A percentile compares a stretch with the other conserved stretches of the same genome.
These are phyloP conservation scores for Brachionus koreanus DNA, from an alignment of 1,140 invertebrate genomes.

Conservation along the genomic window DNA sequence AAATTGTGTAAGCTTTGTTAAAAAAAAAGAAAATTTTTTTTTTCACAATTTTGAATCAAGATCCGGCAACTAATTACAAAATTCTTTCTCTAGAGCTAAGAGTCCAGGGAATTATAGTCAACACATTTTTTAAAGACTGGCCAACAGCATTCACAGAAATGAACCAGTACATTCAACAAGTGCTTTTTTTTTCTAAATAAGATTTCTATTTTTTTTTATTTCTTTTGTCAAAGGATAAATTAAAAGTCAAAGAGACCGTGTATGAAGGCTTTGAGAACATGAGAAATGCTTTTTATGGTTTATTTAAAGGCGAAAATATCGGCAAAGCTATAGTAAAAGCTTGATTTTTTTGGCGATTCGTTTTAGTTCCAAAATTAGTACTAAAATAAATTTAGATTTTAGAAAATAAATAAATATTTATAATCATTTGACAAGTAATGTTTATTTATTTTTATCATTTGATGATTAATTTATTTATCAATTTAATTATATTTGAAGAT, in stretches of 20 bases:
- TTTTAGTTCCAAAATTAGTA: too few relatives aligned
- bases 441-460: too few relatives aligned
- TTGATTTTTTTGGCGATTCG: not conserved
- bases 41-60: not conserved
- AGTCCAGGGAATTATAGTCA: conserved; percentile 45
- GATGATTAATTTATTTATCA: too few relatives aligned
- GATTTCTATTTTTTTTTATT: not conserved
- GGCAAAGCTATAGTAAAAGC: conserved; percentile 65
- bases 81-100: conserved; percentile 31
- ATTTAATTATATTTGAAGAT: too few relatives aligned
- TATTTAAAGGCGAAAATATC: conserved; percentile 64
- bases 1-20: conserved; percentile 16
- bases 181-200: conserved; percentile 45
- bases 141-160: conserved; percentile 63
- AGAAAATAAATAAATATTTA: too few relatives aligned
- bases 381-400: too few relatives aligned
- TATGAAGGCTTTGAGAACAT: conserved; percentile 66
- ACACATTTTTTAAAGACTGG: conserved; percentile 53
- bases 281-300: conserved; percentile 63
- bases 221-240: conserved; percentile 57
- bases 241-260: conserved; percentile 64
- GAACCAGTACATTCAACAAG: conserved; percentile 63
- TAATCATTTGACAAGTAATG: too few relatives aligned
- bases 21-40: not conserved
- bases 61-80: not conserved